Evolutionary conservation across 2,113 vertebrate genomes (phyloP).

Genomic region (Notarius lentiginosus): DNA sequence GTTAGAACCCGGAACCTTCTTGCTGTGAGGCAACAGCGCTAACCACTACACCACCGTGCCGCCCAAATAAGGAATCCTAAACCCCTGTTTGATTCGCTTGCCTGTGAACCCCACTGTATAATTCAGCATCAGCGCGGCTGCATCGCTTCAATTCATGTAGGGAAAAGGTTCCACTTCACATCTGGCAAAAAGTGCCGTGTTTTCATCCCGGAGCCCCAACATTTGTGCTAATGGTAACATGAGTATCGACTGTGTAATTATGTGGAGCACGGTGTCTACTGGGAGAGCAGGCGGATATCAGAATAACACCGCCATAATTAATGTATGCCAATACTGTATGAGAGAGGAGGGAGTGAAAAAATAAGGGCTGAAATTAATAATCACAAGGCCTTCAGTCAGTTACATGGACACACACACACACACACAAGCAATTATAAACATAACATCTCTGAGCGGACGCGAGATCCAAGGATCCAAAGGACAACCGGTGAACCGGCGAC

Average conservation of each 20-base stretch:
- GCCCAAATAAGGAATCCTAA: too few relatives aligned
- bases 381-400: slow-evolving; percentile 6
- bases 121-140: background rate
- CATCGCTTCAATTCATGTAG: background rate
- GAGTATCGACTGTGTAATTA: slow-evolving; percentile 60
- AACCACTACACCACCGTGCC: too few relatives aligned
- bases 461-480: background rate
- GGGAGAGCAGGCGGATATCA: slow-evolving; percentile 54
- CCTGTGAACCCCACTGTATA: background rate
- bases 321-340: slow-evolving; percentile 56
- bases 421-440: slow-evolving; percentile 16
- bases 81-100: background rate
- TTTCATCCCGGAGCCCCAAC: slow-evolving; percentile 11
- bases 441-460: background rate
- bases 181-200: background rate
- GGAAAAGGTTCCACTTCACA: slow-evolving; percentile 6
- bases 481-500: too few relatives aligned
- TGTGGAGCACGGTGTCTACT: slow-evolving; percentile 50
- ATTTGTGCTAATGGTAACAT: slow-evolving; percentile 53
- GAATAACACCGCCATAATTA: slow-evolving; percentile 61
- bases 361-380: slow-evolving; percentile 48
- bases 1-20: too few relatives aligned
- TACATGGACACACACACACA: background rate
- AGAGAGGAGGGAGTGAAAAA: slow-evolving; percentile 40
- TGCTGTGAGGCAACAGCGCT: too few relatives aligned